Evolutionary conservation across 2,797 vertebrate species (phyloP).

Genomic region (Phrynocephalus forsythii): DNA sequence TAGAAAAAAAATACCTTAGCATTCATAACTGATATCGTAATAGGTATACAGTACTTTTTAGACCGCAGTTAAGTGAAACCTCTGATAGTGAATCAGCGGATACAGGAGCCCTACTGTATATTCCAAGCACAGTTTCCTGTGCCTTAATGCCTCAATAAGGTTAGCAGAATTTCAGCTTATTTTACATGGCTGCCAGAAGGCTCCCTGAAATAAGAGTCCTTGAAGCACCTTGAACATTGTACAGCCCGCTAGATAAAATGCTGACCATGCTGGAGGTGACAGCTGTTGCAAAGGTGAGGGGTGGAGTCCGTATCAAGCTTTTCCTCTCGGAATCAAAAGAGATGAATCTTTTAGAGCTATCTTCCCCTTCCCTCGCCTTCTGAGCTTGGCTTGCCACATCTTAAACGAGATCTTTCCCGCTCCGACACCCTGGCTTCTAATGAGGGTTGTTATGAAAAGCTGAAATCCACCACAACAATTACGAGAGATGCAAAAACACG

Average conservation of each 20-base stretch:
- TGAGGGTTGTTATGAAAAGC: conserved; percentile 42
- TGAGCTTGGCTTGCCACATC: neutral
- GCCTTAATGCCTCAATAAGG: neutral
- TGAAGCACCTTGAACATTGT: neutral
- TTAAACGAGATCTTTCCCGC: neutral
- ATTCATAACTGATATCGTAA: no score
- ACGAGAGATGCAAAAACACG: conserved; percentile 47
- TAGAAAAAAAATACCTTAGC: no score
- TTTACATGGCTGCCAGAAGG: neutral
- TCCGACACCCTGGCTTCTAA: conserved; percentile 39
- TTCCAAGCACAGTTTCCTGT: neutral
- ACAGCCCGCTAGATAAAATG: neutral
- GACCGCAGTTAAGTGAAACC: no score
- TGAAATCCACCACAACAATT: conserved; percentile 39
- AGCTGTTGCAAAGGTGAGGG: neutral
- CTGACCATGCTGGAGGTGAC: neutral
- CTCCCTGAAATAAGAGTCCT: neutral
- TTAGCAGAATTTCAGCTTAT: neutral
- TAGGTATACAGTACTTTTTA: no score
- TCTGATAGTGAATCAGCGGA: no score
- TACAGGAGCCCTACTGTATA: neutral
- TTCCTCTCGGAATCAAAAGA: neutral
- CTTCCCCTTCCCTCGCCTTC: neutral
- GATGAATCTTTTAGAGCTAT: neutral
- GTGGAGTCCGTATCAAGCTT: neutral